Percentiles rank a stretch among this genome's conserved stretches.
Evolutionary conservation across 2,113 vertebrate genomes (phyloP).

Genomic region (Oryzias melastigma): DNA sequence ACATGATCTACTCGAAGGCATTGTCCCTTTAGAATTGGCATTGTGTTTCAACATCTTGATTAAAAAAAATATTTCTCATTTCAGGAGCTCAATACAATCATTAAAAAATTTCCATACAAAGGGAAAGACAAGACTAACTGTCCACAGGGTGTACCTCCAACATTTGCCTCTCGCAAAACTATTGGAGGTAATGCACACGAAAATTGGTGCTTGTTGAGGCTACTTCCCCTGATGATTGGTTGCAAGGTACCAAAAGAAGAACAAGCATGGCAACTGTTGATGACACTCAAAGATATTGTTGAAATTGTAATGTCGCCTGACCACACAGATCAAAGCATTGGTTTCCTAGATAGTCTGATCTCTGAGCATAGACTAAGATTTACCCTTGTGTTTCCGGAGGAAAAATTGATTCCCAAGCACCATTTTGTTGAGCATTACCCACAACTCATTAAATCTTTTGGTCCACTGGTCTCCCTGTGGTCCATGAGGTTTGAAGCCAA

Average conservation of each 20-base stretch:
- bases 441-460: slow-evolving; percentile 6
- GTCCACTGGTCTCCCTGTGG: slow-evolving; percentile 3
- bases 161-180: slow-evolving; percentile 15
- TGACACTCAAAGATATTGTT: slow-evolving; percentile 40
- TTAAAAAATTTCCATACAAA: slow-evolving; percentile 9
- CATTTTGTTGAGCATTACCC: slow-evolving; percentile 11
- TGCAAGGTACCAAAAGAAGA: slow-evolving; percentile 25
- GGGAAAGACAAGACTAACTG: slow-evolving; percentile 23
- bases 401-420: slow-evolving; percentile 28
- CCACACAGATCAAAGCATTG: slow-evolving; percentile 22
- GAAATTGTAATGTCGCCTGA: slow-evolving; percentile 1
- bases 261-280: slow-evolving; percentile 34
- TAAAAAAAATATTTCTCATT: slow-evolving; percentile 38
- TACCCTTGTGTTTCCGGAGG: slow-evolving; percentile 12
- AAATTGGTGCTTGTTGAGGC: slow-evolving; percentile 25
- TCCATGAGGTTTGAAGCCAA: slow-evolving; percentile 4
- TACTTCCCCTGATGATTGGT: slow-evolving; percentile 35
- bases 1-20: slow-evolving; percentile 32
- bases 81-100: slow-evolving; percentile 5
- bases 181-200: slow-evolving; percentile 18
- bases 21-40: slow-evolving; percentile 18
- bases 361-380: slow-evolving; percentile 34
- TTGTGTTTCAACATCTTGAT: slow-evolving; percentile 18
- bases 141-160: slow-evolving; percentile 18
- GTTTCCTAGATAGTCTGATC: slow-evolving; percentile 34